A percentile compares a stretch with the other conserved stretches of the same genome.
These are phyloP conservation scores for Limnephilus lunatus DNA, from an alignment of 2,888 invertebrate species.

Conservation along the genomic window DNA sequence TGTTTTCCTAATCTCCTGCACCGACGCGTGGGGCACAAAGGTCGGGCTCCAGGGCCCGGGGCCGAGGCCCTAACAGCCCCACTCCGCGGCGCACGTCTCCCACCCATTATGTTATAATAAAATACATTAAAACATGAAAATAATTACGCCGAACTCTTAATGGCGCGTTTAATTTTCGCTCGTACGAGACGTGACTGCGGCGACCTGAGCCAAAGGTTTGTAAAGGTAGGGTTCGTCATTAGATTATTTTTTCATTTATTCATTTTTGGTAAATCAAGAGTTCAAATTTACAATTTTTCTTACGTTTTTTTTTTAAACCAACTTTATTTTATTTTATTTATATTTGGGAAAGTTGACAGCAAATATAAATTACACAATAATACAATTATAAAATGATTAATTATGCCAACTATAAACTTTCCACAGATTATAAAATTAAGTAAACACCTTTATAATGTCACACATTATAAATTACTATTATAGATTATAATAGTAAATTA, in stretches of 20 bases:
- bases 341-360: too few relatives aligned
- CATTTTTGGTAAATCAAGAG: too few relatives aligned
- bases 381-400: too few relatives aligned
- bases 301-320: too few relatives aligned
- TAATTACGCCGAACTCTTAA: conserved; percentile 50
- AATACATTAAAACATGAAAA: conserved; percentile 58
- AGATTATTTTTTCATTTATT: neutral
- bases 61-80: neutral
- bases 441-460: too few relatives aligned
- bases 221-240: neutral
- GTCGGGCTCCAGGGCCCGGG: neutral
- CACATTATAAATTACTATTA: too few relatives aligned
- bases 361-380: too few relatives aligned
- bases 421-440: too few relatives aligned
- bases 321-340: too few relatives aligned
- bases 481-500: too few relatives aligned
- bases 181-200: conserved; percentile 31
- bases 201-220: neutral
- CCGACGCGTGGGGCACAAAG: conserved; percentile 37
- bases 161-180: conserved; percentile 47
- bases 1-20: conserved; percentile 54
- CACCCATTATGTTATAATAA: conserved; percentile 55
- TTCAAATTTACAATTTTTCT: too few relatives aligned
- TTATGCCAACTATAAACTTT: too few relatives aligned
- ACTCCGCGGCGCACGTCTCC: conserved; percentile 7